Evolutionary conservation across 1,140 invertebrate genomes (phyloP), one percentile per base, ranked within the genome.

Genomic region (Sitodiplosis mosellana): DNA sequence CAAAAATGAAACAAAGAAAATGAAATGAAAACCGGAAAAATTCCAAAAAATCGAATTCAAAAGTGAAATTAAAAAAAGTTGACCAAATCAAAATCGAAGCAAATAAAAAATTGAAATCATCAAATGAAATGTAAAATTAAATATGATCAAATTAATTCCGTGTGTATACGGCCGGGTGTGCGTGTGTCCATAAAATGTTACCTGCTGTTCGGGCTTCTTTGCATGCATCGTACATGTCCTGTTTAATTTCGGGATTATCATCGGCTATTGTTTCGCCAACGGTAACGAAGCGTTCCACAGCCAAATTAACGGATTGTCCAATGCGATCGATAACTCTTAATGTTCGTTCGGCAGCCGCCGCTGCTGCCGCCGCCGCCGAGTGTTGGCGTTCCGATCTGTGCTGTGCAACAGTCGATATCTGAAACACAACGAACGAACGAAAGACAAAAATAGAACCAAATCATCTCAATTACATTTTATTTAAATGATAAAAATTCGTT

Each of bases 191-290:
- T 14, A 34, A 8, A 34, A 34, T 34, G 33, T 8, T 43, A 95
- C 93, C 93, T 59, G 93, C 91, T 57, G 85, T 77, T 55, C 92
- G 71, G 7, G 94, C 93, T 60, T 98, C 93, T 61, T 90, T 89
- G 68, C 94, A 98, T 7, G 93, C 92, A 54, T 94, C 87, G 61
- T 91, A 94, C 92, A 99, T 97, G 59, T 95, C 92, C 56, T 83
- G 78, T 54, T 90, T 84, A 53, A 98, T 92, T 66, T 98, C 93
- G 12, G 83, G 80, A 72, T 97, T 96, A 72, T 97, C 92, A 68
- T 95, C 90, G 21, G 91, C 93, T 59, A 99, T 97, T 51, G 91
- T 89, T 69, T 98, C 93, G 27, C 93, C 94, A 48, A 98, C 92
- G 2, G 87, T 87, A 47, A 97, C 92, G 72, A 99, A 98, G 51